Evolutionary conservation across 2,888 invertebrate genomes (phyloP), one percentile per base, ranked within the genome.

Genomic region (Tetranychus piercei): DNA sequence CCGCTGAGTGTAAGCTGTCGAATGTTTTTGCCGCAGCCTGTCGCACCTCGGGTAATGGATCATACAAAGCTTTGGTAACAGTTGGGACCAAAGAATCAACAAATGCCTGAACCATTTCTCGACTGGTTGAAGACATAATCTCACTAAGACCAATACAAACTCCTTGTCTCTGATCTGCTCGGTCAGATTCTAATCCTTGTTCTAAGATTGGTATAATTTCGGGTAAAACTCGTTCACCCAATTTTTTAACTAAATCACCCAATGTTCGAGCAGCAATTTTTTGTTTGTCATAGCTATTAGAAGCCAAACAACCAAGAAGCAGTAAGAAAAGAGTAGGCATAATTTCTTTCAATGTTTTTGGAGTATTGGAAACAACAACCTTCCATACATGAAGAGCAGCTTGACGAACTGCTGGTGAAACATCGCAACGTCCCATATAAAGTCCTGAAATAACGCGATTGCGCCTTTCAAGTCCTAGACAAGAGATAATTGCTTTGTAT

Each of bases 301-400:
- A 94, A 2, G 97, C 96, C 78, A 99, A 86, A 83, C 95, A 95
- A 73, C 94, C 92, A 74, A 99, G 85, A 77, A 99, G 84, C 73
- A 97, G 85, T 18, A 90, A 88, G 84, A 99, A 99, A 71, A 99
- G 84, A 0, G 94, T 94, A 7, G 94, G 93, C 78, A 99, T 85
- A 80, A 99, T 96, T 86, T 97, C 97, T 77, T 94, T 87, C 71
- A 99, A 85, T 0, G 97, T 97, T 82, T 94, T 88, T 0, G 97
- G 97, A 0, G 97, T 99, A 82, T 99, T 97, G 1, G 95, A 92
- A 1, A 99, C 97, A 1, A 99, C 94, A 78, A 97, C 92, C 86
- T 99, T 99, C 99, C 99, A 99, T 0, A 99, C 97, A 82, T 99
- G 99, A 75, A 96, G 86, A 9, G 99, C 95, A 0, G 96, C 92